A percentile compares a stretch with the other conserved stretches of the same genome.
These are phyloP conservation scores for Limnephilus rhombicus DNA, from an alignment of 2,888 invertebrate genomes.

Conservation along the genomic window DNA sequence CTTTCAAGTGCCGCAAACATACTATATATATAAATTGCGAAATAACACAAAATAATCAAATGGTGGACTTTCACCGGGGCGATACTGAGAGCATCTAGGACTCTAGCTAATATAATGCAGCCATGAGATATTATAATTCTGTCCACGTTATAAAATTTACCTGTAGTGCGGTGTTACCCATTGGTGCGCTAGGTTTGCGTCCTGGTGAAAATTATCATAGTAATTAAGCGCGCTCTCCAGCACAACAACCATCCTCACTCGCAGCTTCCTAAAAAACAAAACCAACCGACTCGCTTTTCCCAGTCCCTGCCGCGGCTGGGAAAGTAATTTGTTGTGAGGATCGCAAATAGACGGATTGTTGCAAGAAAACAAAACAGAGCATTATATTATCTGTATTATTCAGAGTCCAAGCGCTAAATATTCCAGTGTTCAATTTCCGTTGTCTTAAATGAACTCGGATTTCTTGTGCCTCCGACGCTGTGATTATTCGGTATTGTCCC, in stretches of 20 bases:
- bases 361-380: constrained; percentile 4
- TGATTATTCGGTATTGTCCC: constrained; percentile 38
- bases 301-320: background rate
- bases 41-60: too few relatives aligned
- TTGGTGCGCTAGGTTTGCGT: background rate
- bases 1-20: too few relatives aligned
- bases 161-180: background rate
- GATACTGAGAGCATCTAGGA: background rate
- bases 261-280: background rate
- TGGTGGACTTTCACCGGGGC: too few relatives aligned
- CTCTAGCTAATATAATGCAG: background rate
- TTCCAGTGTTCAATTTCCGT: constrained; percentile 43
- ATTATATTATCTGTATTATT: constrained; percentile 7
- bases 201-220: background rate
- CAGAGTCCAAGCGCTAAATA: constrained; percentile 24
- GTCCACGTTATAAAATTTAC: background rate
- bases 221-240: background rate
- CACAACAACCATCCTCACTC: background rate
- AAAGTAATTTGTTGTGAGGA: background rate
- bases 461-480: background rate
- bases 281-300: background rate
- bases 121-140: background rate
- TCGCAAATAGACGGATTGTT: background rate
- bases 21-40: too few relatives aligned
- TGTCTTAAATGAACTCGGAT: constrained; percentile 15